Evolutionary conservation across 2,888 invertebrate genomes (phyloP).

Genomic region (Acronicta leporina): DNA sequence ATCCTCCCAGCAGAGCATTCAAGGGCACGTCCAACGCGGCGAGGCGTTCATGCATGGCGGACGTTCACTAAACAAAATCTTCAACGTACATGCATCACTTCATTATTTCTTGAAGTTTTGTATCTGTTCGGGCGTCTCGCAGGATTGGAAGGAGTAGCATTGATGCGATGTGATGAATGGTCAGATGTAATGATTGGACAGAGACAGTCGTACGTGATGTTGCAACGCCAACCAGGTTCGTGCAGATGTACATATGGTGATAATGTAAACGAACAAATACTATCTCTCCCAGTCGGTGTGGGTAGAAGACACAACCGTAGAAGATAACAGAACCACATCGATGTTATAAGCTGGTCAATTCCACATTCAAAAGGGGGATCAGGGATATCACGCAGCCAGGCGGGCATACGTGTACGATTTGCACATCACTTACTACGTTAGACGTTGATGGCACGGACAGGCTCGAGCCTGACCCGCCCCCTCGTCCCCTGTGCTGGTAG

Average conservation of each 20-base stretch:
- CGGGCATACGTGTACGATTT: constrained; percentile 67
- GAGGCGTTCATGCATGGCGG: constrained; percentile 75
- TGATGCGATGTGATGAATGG: constrained; percentile 74
- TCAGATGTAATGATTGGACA: constrained; percentile 70
- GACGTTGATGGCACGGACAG: constrained; percentile 94
- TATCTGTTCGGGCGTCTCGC: constrained; percentile 61
- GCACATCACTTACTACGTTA: constrained; percentile 90
- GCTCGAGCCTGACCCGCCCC: constrained; percentile 94
- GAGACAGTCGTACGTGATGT: constrained; percentile 68
- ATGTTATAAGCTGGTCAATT: constrained; percentile 78
- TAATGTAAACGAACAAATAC: constrained; percentile 72
- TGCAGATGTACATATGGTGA: constrained; percentile 81
- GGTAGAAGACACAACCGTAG: constrained; percentile 78
- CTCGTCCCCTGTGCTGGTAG: constrained; percentile 91
- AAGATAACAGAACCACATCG: constrained; percentile 79
- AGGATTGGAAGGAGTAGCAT: constrained; percentile 70
- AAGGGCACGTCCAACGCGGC: constrained; percentile 63
- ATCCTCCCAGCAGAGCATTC: constrained; percentile 58
- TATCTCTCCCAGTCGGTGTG: constrained; percentile 81
- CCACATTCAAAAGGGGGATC: constrained; percentile 77
- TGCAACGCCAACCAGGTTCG: constrained; percentile 74
- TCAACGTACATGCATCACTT: constrained; percentile 77
- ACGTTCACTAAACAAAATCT: constrained; percentile 63
- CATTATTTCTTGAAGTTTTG: constrained; percentile 69
- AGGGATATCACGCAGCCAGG: constrained; percentile 73